Evolutionary conservation across 2,888 invertebrate species (phyloP), one percentile per base, ranked within the genome.

Genomic region (Acronicta psi): DNA sequence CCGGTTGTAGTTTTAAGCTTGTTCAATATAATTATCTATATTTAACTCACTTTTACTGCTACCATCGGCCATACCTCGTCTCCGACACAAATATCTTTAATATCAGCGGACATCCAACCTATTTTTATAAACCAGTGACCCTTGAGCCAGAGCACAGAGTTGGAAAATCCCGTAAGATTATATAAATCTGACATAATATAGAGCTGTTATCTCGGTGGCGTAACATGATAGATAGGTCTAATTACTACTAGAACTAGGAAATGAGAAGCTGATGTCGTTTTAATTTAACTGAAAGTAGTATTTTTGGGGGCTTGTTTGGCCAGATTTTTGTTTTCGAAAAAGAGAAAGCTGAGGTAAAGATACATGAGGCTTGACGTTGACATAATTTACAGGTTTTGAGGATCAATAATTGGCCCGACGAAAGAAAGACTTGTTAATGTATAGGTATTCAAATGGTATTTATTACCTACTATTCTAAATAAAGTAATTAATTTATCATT

Each of bases 151-250:
- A 31, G 20, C 23, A 9, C 23, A 49, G 43, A 37, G 38, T 50
- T 31, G 59, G 76, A 65, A 73, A 73, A 58, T 69, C 42, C 55
- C 61, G 40, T 16, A 8, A 44, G 42, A 59, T 66, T 73, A 62
- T 46, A 61, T 73, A 65, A 73, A 64, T 67, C 59, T 69, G 53
- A 56, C 58, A 66, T 59, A 69, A 56, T 54, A 47, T 18, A 55
- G 18, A 41, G 41, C 16, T 44, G 53, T 73, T 74, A 69, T 73
- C 69, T 59, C 31, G 23, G 38, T 58, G 44, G 46, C 46, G 52
- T 59, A 69, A 34, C 41, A 40, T 68, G 60, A 72, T 56, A 63
- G 52, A 75, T 69, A 54, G 23, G 40, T 69, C 40, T 66, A 60
- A 75, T 73, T 44, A 65, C 52, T 56, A 7, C 14, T 17, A 50